phyloP scores from a whole-genome alignment of 2,888 invertebrate genomes.

The Anthrax anthrax region DNA sequence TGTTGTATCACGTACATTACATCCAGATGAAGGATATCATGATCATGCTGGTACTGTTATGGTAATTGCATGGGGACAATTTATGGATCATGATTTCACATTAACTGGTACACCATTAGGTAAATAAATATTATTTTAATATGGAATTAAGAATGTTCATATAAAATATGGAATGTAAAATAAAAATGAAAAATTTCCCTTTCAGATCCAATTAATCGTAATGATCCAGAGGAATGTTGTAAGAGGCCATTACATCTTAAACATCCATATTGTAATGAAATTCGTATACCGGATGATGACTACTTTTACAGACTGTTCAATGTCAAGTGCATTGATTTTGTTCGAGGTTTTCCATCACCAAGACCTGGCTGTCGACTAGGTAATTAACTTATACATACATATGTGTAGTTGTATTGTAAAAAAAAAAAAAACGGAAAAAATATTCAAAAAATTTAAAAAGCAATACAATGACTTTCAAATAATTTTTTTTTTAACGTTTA shows the following conservation, averaged over 20 bases:
- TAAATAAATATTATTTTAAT: conserved; percentile 28
- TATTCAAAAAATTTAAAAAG: background rate
- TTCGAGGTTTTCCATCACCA: conserved; percentile 74
- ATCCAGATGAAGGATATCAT: conserved; percentile 84
- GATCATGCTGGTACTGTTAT: conserved; percentile 89
- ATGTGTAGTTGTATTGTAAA: too few species aligned
- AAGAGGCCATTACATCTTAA: conserved; percentile 64
- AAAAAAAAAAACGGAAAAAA: too few species aligned
- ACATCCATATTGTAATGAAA: conserved; percentile 85
- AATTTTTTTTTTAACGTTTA: too few species aligned
- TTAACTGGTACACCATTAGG: conserved; percentile 77
- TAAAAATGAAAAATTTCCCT: background rate
- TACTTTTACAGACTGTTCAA: conserved; percentile 77
- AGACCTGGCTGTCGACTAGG: conserved; percentile 77
- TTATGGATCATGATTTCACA: conserved; percentile 89
- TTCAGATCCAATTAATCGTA: conserved; percentile 66
- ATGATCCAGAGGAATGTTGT: conserved; percentile 86
- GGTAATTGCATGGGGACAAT: conserved; percentile 84
- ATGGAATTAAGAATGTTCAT: background rate
- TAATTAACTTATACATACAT: too few species aligned
- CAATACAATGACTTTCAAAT: too few species aligned
- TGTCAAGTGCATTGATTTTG: conserved; percentile 79
- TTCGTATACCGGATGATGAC: conserved; percentile 75
- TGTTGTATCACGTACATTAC: conserved; percentile 78
- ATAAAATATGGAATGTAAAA: background rate